Conservation (phyloP, 2,888 invertebrate species). For the Stenotaenia linearis region DNA sequence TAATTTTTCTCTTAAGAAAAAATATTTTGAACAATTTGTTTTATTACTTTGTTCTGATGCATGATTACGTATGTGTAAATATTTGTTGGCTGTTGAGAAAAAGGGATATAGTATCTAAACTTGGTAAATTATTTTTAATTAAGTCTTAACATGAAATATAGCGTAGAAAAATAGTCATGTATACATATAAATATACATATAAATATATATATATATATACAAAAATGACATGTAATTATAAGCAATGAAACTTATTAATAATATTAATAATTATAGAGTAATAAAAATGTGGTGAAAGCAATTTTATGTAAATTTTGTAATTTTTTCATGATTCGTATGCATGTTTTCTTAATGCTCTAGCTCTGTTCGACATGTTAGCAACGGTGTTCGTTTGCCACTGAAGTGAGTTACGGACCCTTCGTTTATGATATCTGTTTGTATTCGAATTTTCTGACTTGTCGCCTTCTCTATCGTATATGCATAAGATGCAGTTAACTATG, state of each 20-base stretch:
- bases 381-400: background rate
- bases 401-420: background rate
- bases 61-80: background rate
- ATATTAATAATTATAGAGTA: background rate
- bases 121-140: background rate
- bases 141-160: background rate
- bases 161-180: background rate
- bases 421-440: background rate
- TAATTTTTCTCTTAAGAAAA: background rate
- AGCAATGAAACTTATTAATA: too few relatives aligned
- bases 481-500: constrained; percentile 73
- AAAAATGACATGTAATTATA: background rate
- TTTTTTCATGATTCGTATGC: background rate
- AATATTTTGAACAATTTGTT: background rate
- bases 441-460: background rate
- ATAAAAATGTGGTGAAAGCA: background rate
- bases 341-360: background rate
- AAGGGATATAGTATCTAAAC: background rate
- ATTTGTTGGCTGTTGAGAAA: background rate
- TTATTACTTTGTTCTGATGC: background rate
- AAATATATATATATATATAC: background rate
- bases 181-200: background rate
- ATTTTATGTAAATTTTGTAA: background rate
- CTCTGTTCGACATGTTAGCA: background rate
- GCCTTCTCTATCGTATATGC: constrained; percentile 52